These are phyloP conservation scores for Exaiptasia diaphana DNA, from an alignment of 64 coral and sea anemone genomes.

Conservation along the genomic window DNA sequence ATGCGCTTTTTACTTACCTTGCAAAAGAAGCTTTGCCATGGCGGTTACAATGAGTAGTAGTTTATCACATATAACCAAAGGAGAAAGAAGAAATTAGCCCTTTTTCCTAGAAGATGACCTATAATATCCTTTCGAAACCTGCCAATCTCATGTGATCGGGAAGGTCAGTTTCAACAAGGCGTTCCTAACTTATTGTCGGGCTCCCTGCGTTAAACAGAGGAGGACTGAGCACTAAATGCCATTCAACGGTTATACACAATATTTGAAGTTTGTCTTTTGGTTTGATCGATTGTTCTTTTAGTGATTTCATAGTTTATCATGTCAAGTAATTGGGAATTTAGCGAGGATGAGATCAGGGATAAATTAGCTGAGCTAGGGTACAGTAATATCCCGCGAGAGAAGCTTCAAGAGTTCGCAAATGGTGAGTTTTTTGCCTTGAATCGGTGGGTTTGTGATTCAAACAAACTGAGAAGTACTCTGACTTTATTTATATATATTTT, in stretches of 20 bases:
- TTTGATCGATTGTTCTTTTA: background rate
- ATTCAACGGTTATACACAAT: background rate
- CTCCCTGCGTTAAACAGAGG: background rate
- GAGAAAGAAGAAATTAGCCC: too few species aligned
- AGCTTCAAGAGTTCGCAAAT: constrained; percentile 53
- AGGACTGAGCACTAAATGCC: background rate
- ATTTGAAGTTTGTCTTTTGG: background rate
- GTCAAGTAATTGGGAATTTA: constrained; percentile 44
- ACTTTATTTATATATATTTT: too few species aligned
- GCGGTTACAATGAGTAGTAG: too few species aligned
- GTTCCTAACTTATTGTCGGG: background rate
- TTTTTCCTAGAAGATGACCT: too few species aligned
- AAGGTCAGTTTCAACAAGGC: background rate
- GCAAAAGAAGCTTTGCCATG: too few species aligned
- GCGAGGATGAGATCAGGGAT: constrained; percentile 62
- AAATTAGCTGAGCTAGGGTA: constrained; percentile 72
- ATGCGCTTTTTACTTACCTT: too few species aligned
- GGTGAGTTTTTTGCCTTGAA: constrained; percentile 20
- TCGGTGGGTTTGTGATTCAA: too few species aligned
- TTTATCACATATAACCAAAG: too few species aligned
- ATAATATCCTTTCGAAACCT: too few species aligned
- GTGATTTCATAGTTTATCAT: background rate
- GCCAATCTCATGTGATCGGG: too few species aligned
- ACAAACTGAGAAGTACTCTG: too few species aligned
- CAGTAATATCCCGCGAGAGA: constrained; percentile 51